Percentiles rank a stretch among this genome's conserved stretches.
phyloP scores from a whole-genome alignment of 2,113 vertebrate species.

The Myotis brandtii region DNA sequence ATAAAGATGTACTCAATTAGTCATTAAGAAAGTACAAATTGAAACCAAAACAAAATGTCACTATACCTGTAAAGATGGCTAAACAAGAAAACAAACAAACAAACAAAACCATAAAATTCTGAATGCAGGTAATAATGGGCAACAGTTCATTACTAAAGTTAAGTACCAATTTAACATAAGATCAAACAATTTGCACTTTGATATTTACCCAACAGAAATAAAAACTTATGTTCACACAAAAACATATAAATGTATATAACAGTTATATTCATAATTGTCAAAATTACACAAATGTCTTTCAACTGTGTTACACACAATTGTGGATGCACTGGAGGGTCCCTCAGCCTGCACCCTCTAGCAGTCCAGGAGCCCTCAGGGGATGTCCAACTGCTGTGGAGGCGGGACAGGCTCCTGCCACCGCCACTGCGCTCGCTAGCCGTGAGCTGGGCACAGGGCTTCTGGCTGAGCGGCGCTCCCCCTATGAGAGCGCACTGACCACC shows the following conservation, averaged over 20 bases:
- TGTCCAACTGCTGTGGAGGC: no score
- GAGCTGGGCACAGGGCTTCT: no score
- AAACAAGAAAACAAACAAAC: neutral
- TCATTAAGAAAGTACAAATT: neutral
- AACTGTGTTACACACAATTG: neutral
- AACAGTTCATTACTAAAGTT: neutral
- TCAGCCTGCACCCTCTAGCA: no score
- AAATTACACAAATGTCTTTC: neutral
- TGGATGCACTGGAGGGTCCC: no score
- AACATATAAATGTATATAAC: neutral
- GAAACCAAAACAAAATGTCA: neutral
- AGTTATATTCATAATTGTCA: neutral
- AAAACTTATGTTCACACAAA: neutral
- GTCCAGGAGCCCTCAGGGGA: no score
- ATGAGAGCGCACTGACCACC: no score
- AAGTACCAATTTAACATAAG: neutral
- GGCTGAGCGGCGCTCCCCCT: no score
- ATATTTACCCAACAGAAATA: neutral
- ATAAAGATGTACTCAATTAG: neutral
- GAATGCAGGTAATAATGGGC: neutral
- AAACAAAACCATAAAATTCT: neutral
- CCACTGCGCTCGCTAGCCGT: no score
- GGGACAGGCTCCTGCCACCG: no score
- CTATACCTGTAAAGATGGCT: neutral
- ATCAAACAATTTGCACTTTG: neutral